Evolutionary conservation across 2,113 vertebrate genomes (phyloP).

Genomic region (Scatophagus argus): DNA sequence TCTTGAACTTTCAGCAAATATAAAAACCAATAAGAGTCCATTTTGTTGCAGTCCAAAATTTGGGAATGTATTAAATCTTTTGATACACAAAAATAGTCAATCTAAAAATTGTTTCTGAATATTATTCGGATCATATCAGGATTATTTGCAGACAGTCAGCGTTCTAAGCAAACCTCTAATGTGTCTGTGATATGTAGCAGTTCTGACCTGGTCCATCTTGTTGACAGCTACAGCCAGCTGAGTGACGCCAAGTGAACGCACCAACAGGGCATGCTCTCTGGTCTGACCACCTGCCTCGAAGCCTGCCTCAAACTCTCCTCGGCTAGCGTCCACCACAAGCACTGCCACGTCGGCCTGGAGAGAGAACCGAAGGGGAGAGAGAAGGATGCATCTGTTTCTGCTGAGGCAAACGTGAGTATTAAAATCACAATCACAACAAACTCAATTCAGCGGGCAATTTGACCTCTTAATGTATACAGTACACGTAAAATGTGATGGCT

Average conservation of each 20-base stretch:
- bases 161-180: neutral
- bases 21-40: neutral
- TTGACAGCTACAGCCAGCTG: conserved; percentile 97
- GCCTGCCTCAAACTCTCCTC: conserved; percentile 97
- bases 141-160: too few species aligned
- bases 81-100: too few species aligned
- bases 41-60: neutral
- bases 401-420: neutral
- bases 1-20: neutral
- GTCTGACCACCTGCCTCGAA: conserved; percentile 98
- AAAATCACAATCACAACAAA: neutral
- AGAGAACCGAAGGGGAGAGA: neutral
- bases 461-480: neutral
- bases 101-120: too few species aligned
- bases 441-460: neutral
- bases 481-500: neutral
- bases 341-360: conserved; percentile 95
- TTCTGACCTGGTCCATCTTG: conserved; percentile 97
- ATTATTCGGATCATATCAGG: neutral
- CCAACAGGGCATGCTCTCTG: conserved; percentile 95
- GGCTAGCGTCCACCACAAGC: conserved; percentile 95
- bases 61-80: too few species aligned
- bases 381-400: neutral
- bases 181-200: neutral
- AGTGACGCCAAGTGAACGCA: conserved; percentile 97